phyloP scores from a whole-genome alignment of 2,888 invertebrate genomes.

The Drosophila nigricruria region DNA sequence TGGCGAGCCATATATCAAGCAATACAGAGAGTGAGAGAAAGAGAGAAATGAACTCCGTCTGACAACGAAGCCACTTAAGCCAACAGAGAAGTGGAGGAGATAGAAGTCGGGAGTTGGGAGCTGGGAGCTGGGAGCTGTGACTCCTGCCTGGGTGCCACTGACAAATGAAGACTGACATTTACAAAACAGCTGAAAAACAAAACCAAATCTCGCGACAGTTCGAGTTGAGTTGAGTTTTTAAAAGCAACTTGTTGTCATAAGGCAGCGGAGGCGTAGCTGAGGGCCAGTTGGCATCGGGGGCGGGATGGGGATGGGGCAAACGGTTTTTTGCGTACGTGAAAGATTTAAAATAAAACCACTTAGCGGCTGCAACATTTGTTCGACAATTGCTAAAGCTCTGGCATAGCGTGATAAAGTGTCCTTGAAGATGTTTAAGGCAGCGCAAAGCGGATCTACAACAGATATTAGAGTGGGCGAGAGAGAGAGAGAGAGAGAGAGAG shows the following conservation, averaged over 20 bases:
- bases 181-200: slow-evolving; percentile 80
- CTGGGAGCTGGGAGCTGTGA: neutral
- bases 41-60: slow-evolving; percentile 62
- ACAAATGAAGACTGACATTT: slow-evolving; percentile 85
- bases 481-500: neutral
- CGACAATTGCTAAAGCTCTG: slow-evolving; percentile 71
- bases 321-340: slow-evolving; percentile 81
- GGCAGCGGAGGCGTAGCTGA: slow-evolving; percentile 28
- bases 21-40: slow-evolving; percentile 32
- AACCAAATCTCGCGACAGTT: slow-evolving; percentile 74
- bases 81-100: slow-evolving; percentile 38
- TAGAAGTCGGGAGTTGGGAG: neutral
- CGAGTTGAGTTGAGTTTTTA: slow-evolving; percentile 77
- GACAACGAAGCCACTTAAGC: slow-evolving; percentile 79
- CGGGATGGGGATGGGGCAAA: neutral
- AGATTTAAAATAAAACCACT: slow-evolving; percentile 85
- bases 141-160: slow-evolving; percentile 62
- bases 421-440: slow-evolving; percentile 30
- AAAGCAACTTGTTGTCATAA: slow-evolving; percentile 81
- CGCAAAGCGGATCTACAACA: slow-evolving; percentile 5
- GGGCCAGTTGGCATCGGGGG: neutral
- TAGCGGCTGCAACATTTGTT: slow-evolving; percentile 70
- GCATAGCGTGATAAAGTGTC: slow-evolving; percentile 57
- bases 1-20: slow-evolving; percentile 55
- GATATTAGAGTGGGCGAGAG: neutral